These are phyloP conservation scores for Heliothis subflexa DNA, from an alignment of 1,140 invertebrate species.

Conservation along the genomic window DNA sequence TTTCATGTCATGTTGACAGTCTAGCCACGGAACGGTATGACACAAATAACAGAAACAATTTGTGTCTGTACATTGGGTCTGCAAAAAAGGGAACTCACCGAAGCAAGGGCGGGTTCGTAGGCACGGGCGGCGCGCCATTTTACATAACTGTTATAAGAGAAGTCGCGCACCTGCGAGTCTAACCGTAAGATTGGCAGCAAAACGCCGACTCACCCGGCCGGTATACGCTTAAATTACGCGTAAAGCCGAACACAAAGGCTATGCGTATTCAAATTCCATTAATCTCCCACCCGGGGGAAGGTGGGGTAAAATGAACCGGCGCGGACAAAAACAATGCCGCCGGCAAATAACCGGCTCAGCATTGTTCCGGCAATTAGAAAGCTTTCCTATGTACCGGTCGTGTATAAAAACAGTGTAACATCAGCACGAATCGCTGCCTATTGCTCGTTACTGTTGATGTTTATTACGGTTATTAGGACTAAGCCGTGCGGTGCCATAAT, in stretches of 20 bases:
- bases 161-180: constrained; percentile 73
- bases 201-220: constrained; percentile 81
- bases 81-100: constrained; percentile 55
- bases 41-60: constrained; percentile 25
- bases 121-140: constrained; percentile 65
- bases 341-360: constrained; percentile 85
- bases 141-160: constrained; percentile 65
- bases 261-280: constrained; percentile 86
- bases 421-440: constrained; percentile 85
- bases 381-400: constrained; percentile 85
- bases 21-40: constrained; percentile 7
- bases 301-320: constrained; percentile 84
- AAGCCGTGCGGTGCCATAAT: constrained; percentile 80
- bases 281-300: constrained; percentile 80
- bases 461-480: constrained; percentile 85
- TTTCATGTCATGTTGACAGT: constrained; percentile 18
- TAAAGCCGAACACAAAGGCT: constrained; percentile 85
- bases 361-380: constrained; percentile 86
- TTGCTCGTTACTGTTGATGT: constrained; percentile 85
- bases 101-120: constrained; percentile 35
- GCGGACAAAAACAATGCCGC: constrained; percentile 86
- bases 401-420: constrained; percentile 86
- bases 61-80: constrained; percentile 64
- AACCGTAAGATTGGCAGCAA: constrained; percentile 74
- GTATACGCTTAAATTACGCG: constrained; percentile 84